Evolutionary conservation across 2,888 invertebrate species (phyloP), one percentile per base, ranked within the genome.

Genomic region (Stenolophus ochropezus): DNA sequence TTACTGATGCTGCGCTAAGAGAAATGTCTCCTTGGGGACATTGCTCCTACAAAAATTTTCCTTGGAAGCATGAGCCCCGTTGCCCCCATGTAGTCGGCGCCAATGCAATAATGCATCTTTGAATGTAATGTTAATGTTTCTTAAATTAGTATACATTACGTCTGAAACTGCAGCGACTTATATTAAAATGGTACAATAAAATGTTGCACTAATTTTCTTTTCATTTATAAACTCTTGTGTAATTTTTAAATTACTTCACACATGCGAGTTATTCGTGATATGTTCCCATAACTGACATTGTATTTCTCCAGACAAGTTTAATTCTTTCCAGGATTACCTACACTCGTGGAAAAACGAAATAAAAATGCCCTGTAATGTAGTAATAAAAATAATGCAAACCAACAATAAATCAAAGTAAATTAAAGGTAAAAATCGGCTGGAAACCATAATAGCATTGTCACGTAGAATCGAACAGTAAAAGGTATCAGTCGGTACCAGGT

Each of bases 301-400:
- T 8, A 42, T 11, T 42, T 42, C 33, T 42, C 11, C 11, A 42
- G 11, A 42, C 33, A 8, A 20, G 20, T 61, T 61, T 61, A 25
- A 25, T 2, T 33, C 33, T 11, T 4, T 33, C 8, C 33, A 33
- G 6, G 33, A 69, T 69, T 18, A 18, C 33, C 33, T 33, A 69
- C 33, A 33, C 18, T 27, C 4, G 3, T 33, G 2, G 11, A 61
- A 6, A 21, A 20, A 20, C 61, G 25, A 25, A n/a, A 11, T 61
- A 69, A 69, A 69, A 69, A 33, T 56, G 61, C 25, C 16, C 5
- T 14, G 33, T 69, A 69, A 69, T 33, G 33, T 14, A 33, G 65
- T 69, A 69, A 69, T 69, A 27, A 69, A 27, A 69, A 69, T 69
- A 69, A 69, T 33, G 65, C 65, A 33, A 69, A 69, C 33, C 65